A percentile compares a stretch with the other conserved stretches of the same genome.
Conservation (phyloP, 2,797 vertebrate species). For the Craterocephalus amniculus region DNA sequence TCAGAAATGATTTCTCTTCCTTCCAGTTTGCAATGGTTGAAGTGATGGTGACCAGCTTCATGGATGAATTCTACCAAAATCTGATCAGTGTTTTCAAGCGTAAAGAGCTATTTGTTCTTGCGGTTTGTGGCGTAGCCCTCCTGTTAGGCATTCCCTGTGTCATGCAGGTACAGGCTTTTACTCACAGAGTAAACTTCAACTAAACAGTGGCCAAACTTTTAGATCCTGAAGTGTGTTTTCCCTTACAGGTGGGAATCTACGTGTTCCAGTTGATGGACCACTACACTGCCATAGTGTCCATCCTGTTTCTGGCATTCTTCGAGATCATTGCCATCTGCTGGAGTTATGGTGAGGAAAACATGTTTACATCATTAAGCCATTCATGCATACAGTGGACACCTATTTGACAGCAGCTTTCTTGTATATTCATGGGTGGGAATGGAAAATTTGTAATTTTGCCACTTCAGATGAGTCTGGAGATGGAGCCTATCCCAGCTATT, state of each 20-base stretch:
- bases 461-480: no score
- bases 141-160: conserved; percentile 82
- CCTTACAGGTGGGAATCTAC: conserved; percentile 81
- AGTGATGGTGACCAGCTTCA: conserved; percentile 84
- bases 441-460: no score
- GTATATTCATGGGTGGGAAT: no score
- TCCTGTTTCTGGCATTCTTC: conserved; percentile 85
- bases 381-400: background rate
- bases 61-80: conserved; percentile 69
- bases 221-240: conserved; percentile 10
- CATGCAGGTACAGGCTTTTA: conserved; percentile 75
- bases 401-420: no score
- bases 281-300: conserved; percentile 85
- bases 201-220: background rate
- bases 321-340: conserved; percentile 83
- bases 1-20: background rate
- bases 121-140: conserved; percentile 65
- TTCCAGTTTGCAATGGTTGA: conserved; percentile 86
- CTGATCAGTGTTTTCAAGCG: conserved; percentile 71
- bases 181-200: background rate
- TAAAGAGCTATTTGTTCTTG: conserved; percentile 82
- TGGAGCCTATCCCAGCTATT: no score
- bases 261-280: conserved; percentile 87
- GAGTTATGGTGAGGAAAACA: conserved; percentile 75
- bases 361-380: background rate